Evolutionary conservation across 2,113 vertebrate species (phyloP).

Genomic region (Ovis aries): DNA sequence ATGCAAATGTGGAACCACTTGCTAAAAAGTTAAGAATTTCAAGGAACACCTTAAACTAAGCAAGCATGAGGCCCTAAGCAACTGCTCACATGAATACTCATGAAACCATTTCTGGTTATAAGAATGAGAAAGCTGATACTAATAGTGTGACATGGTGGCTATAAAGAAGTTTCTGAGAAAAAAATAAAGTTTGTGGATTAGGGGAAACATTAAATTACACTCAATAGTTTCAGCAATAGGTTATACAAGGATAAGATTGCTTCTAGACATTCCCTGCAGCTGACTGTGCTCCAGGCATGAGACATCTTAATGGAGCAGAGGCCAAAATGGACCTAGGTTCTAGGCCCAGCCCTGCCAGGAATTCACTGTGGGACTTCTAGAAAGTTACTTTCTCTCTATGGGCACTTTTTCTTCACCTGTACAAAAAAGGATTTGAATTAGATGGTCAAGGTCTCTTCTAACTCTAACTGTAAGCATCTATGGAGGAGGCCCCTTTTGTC

Average conservation of each 20-base stretch:
- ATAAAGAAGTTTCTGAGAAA: neutral
- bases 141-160: neutral
- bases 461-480: neutral
- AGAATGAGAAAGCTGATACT: neutral
- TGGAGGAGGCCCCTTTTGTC: neutral
- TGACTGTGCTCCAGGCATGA: neutral
- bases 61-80: neutral
- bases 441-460: neutral
- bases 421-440: neutral
- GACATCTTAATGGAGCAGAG: neutral
- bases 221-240: neutral
- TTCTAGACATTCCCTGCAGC: neutral
- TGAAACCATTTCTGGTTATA: neutral
- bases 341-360: neutral
- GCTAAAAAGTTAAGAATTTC: neutral
- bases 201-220: neutral
- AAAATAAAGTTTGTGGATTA: neutral
- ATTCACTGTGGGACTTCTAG: neutral
- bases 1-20: neutral
- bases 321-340: neutral
- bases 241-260: neutral
- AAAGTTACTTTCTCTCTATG: neutral
- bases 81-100: neutral
- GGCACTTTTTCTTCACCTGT: neutral
- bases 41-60: neutral